Evolutionary conservation across 2,888 invertebrate species (phyloP).

Genomic region (Steinernema carpocapsae): DNA sequence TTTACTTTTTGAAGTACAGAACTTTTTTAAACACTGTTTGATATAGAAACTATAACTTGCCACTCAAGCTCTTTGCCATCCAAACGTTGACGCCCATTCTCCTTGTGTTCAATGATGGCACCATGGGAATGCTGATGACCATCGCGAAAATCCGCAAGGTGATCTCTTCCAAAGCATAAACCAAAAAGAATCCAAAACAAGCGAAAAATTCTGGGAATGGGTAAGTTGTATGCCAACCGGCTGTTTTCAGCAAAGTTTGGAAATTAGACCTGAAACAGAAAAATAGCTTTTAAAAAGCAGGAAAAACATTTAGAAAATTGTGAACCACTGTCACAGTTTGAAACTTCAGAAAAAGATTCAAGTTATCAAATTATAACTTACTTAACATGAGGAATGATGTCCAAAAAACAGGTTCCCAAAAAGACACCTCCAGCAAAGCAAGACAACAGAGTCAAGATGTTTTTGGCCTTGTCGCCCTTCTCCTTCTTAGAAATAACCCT

Average conservation of each 20-base stretch:
- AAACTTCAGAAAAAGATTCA: conserved; percentile 8
- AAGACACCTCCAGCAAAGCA: conserved; percentile 69
- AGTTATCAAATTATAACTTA: conserved; percentile 37
- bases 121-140: conserved; percentile 49
- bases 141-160: conserved; percentile 59
- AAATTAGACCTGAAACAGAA: conserved; percentile 56
- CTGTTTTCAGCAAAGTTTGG: conserved; percentile 39
- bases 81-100: no score
- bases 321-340: neutral
- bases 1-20: no score
- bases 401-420: conserved; percentile 66
- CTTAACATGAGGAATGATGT: conserved; percentile 66
- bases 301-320: neutral
- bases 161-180: conserved; percentile 65
- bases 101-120: neutral
- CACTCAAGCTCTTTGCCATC: neutral
- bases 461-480: conserved; percentile 14
- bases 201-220: conserved; percentile 63
- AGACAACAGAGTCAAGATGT: conserved; percentile 57
- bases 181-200: conserved; percentile 65
- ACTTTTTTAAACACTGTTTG: no score
- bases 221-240: conserved; percentile 46
- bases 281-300: no score
- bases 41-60: no score
- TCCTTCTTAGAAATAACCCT: conserved; percentile 44